Conservation (phyloP, 2,113 vertebrate species). For the Apistogramma diplotaenia region DNA sequence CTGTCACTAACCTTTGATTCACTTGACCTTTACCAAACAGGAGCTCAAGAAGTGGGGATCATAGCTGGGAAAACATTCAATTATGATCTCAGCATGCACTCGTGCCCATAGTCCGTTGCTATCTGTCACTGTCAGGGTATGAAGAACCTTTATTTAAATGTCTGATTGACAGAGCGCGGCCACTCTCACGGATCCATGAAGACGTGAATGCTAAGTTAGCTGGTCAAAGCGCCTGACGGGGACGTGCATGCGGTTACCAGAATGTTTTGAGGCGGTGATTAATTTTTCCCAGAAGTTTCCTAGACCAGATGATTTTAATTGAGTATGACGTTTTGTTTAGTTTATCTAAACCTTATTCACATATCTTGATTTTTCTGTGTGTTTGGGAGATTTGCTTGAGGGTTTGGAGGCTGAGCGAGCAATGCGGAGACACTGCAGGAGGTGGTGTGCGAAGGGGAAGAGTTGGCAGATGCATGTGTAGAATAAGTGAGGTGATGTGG, state of each 20-base stretch:
- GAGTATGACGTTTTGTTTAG: not conserved
- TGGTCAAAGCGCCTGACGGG: not conserved
- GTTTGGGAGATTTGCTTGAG: not conserved
- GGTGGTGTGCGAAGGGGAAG: not conserved
- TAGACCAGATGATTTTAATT: not conserved
- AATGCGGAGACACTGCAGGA: not conserved
- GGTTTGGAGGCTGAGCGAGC: not conserved
- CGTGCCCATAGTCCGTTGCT: not conserved
- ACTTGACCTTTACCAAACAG: conserved; percentile 1
- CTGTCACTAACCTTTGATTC: conserved; percentile 11
- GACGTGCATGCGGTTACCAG: not conserved
- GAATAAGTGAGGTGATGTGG: not conserved
- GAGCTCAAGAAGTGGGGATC: conserved; percentile 13
- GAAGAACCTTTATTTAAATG: not conserved
- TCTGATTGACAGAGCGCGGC: not conserved
- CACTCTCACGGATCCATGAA: not conserved
- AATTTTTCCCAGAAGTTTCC: not conserved
- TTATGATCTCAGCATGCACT: conserved; percentile 14
- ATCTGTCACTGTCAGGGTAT: not conserved
- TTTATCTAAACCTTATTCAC: not conserved
- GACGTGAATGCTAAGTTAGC: not conserved
- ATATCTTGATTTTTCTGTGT: not conserved
- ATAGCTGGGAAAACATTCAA: conserved; percentile 1
- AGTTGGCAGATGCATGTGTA: not conserved
- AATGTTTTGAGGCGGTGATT: not conserved